Percentiles rank a stretch among this genome's conserved stretches.
These are phyloP conservation scores for Ophiothrix spiculata DNA, from an alignment of 35 echinoderm and acorn worm genomes.

Conservation along the genomic window DNA sequence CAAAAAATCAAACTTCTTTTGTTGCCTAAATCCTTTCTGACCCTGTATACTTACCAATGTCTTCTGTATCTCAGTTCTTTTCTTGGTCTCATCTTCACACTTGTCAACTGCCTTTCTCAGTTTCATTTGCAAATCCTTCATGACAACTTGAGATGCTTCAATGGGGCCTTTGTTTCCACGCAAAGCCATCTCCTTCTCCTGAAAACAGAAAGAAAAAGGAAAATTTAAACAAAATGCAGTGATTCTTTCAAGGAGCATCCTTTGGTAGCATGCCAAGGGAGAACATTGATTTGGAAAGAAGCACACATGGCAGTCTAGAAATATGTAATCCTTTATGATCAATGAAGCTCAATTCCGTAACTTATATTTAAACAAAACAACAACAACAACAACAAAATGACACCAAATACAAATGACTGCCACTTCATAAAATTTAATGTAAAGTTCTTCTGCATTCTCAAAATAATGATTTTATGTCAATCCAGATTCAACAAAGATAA, in stretches of 20 bases:
- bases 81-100: constrained; percentile 55
- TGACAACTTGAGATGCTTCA: constrained; percentile 72
- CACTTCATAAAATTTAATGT: no score
- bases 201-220: not conserved
- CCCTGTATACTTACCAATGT: constrained; percentile 90
- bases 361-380: no score
- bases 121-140: constrained; percentile 73
- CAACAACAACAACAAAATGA: no score
- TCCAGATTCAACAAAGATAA: no score
- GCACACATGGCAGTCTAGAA: not conserved
- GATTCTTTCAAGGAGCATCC: not conserved
- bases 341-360: no score
- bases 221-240: not conserved
- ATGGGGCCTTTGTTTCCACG: constrained; percentile 57
- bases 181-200: constrained; percentile 75
- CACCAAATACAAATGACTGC: no score
- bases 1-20: no score
- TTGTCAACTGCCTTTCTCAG: constrained; percentile 32
- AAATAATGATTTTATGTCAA: no score
- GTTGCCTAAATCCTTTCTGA: no score
- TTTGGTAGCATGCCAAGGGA: not conserved
- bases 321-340: not conserved
- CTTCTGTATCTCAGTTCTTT: constrained; percentile 66
- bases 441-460: no score
- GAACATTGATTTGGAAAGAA: not conserved